A percentile compares a stretch with the other conserved stretches of the same genome.
These are phyloP conservation scores for Limenitis arthemis DNA, from an alignment of 2,888 invertebrate species.

Conservation along the genomic window DNA sequence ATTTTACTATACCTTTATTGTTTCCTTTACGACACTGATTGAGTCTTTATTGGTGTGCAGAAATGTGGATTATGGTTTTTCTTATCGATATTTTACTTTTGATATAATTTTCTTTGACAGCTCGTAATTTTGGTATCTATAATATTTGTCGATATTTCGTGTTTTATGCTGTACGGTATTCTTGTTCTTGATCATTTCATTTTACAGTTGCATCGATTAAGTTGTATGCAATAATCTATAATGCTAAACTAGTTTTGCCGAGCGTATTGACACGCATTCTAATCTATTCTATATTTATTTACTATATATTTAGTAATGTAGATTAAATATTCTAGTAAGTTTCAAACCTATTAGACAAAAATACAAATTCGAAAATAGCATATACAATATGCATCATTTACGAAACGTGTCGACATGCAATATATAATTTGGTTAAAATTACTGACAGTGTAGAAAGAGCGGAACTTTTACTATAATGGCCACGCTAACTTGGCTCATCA, in stretches of 20 bases:
- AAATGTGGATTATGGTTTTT: slow-evolving; percentile 16
- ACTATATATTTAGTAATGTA: no score
- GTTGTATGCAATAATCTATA: no score
- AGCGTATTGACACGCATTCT: no score
- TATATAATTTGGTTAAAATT: not conserved
- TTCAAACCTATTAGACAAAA: not conserved
- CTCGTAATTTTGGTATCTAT: slow-evolving; percentile 17
- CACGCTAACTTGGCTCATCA: not conserved
- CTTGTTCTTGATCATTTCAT: not conserved
- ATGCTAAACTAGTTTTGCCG: no score
- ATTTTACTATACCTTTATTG: slow-evolving; percentile 26
- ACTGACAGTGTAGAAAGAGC: not conserved
- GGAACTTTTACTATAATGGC: not conserved
- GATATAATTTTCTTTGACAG: slow-evolving; percentile 20
- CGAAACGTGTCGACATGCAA: not conserved
- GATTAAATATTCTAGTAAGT: not conserved
- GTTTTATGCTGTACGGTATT: slow-evolving; percentile 1
- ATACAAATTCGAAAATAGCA: not conserved
- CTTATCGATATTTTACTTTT: slow-evolving; percentile 17
- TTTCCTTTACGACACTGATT: slow-evolving; percentile 26
- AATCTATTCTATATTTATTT: no score
- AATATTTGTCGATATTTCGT: slow-evolving; percentile 14
- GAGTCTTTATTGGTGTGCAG: slow-evolving; percentile 24
- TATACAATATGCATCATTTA: not conserved
- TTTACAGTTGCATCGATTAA: no score